These are phyloP conservation scores for Drepana arcuata DNA, from an alignment of 1,140 invertebrate genomes.

Conservation along the genomic window DNA sequence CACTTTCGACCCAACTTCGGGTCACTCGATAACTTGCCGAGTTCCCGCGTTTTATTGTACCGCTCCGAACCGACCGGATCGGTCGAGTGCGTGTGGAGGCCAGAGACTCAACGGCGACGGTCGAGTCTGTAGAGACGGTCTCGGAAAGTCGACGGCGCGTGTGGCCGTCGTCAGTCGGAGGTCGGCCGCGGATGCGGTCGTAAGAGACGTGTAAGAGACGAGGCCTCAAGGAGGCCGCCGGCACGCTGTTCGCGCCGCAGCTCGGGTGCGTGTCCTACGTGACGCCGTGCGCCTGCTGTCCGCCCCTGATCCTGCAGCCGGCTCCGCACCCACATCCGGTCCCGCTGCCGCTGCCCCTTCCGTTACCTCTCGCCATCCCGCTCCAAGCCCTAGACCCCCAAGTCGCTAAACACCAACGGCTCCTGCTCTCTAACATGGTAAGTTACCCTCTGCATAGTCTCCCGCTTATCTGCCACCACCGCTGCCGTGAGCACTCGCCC, in stretches of 20 bases:
- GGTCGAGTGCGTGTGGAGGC: conserved; percentile 13
- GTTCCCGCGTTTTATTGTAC: conserved; percentile 28
- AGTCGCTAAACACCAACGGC: conserved; percentile 65
- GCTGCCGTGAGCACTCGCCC: conserved; percentile 17
- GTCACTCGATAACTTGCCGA: conserved; percentile 35
- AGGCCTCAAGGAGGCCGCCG: conserved; percentile 66
- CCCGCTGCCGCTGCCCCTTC: conserved; percentile 50
- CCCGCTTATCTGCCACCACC: conserved; percentile 20
- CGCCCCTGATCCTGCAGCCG: conserved; percentile 53
- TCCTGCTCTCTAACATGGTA: conserved; percentile 73
- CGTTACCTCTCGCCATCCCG: conserved; percentile 48
- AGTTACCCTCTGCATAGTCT: conserved; percentile 36
- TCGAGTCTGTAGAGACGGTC: conserved; percentile 9
- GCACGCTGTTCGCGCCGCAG: conserved; percentile 68
- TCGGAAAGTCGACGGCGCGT: conserved; percentile 38
- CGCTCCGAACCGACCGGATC: not conserved
- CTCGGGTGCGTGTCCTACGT: conserved; percentile 66
- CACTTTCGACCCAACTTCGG: conserved; percentile 20
- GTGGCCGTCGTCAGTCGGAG: conserved; percentile 48
- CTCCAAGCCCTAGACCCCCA: conserved; percentile 57
- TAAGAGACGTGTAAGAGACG: conserved; percentile 47
- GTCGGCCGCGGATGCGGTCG: conserved; percentile 64
- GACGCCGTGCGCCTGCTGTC: conserved; percentile 64
- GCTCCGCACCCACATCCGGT: conserved; percentile 45
- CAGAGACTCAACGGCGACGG: conserved; percentile 14